phyloP scores from a whole-genome alignment of 2,888 invertebrate species.

The Alsophila aescularia region DNA sequence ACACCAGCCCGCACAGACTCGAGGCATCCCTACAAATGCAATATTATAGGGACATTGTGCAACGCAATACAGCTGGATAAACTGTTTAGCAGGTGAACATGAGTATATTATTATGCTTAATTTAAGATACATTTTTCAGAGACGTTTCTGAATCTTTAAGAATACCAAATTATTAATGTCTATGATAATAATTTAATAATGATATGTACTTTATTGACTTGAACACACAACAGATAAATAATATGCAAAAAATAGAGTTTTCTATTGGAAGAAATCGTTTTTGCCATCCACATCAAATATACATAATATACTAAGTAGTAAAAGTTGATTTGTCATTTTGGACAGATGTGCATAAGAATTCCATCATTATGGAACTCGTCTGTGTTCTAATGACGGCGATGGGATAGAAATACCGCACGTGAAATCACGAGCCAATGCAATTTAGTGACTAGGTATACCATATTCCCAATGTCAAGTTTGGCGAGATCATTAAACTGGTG shows the following conservation, averaged over 20 bases:
- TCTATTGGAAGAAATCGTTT: too few species aligned
- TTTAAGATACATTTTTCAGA: background rate
- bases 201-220: too few species aligned
- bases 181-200: too few species aligned
- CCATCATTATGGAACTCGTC: background rate
- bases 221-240: too few species aligned
- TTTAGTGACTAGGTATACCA: too few species aligned
- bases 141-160: background rate
- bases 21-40: slow-evolving; percentile 53
- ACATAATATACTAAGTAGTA: too few species aligned
- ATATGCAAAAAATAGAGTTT: too few species aligned
- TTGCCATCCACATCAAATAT: too few species aligned
- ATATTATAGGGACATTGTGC: slow-evolving; percentile 9
- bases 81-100: background rate
- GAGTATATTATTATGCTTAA: background rate
- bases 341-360: background rate
- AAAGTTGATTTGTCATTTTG: too few species aligned
- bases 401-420: background rate
- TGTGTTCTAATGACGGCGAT: background rate
- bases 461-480: slow-evolving; percentile 28
- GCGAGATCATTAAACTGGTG: slow-evolving; percentile 2
- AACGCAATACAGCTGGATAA: background rate
- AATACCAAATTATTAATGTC: too few species aligned
- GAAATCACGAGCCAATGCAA: background rate
- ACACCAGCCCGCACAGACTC: slow-evolving; percentile 36